Evolutionary conservation across 2,113 vertebrate species (phyloP).

Genomic region (Jaculus jaculus): DNA sequence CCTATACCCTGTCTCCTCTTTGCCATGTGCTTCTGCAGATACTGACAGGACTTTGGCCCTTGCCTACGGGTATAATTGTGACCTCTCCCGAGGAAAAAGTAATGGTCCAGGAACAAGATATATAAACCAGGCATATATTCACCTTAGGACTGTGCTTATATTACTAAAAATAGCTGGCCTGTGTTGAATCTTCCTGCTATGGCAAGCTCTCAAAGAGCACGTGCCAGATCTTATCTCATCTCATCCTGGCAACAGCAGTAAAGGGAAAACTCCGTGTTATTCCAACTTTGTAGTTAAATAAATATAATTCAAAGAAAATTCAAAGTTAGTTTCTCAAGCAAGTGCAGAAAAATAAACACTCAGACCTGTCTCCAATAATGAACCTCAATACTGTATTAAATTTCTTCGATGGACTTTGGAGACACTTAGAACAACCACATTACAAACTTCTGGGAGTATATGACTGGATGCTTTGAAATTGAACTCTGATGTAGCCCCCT

Average conservation of each 20-base stretch:
- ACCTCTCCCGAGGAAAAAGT: conserved; percentile 40
- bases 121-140: conserved; percentile 32
- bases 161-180: conserved; percentile 53
- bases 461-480: conserved; percentile 23
- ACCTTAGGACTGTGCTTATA: conserved; percentile 36
- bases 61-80: conserved; percentile 40
- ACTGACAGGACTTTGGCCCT: conserved; percentile 45
- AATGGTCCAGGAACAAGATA: conserved; percentile 55
- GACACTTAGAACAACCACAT: background rate
- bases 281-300: background rate
- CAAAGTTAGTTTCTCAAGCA: conserved; percentile 6
- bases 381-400: background rate
- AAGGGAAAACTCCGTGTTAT: background rate
- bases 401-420: background rate
- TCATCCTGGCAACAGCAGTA: conserved; percentile 10
- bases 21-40: conserved; percentile 44
- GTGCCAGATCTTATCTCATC: conserved; percentile 40
- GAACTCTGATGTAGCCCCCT: background rate
- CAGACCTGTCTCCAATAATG: background rate
- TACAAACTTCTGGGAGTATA: background rate
- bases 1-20: conserved; percentile 49
- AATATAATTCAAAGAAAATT: background rate
- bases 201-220: conserved; percentile 26
- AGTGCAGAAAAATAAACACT: background rate
- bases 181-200: background rate